phyloP scores from a whole-genome alignment of 1,140 invertebrate species.

The Leptopilina boulardi region DNA sequence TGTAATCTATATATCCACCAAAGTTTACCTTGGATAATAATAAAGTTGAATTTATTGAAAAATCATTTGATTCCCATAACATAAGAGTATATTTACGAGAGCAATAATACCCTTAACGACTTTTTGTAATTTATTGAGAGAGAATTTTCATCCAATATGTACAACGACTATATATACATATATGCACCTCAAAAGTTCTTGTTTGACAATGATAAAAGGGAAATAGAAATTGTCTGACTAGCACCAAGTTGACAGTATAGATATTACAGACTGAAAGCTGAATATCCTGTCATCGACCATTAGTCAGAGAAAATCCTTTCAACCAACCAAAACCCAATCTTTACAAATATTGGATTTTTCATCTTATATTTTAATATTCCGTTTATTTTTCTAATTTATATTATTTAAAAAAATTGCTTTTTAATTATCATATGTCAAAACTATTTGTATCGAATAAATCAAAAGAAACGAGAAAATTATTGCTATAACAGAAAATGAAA shows the following conservation, averaged over 20 bases:
- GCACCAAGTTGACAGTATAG: neutral
- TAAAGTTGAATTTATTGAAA: slow-evolving; percentile 25
- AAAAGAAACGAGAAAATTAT: neutral
- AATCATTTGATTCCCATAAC: slow-evolving; percentile 8
- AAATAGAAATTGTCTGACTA: slow-evolving; percentile 21
- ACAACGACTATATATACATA: neutral
- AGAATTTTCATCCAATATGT: neutral
- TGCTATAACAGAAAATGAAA: neutral
- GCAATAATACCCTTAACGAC: slow-evolving; percentile 10
- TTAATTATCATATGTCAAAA: no score
- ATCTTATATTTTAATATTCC: neutral
- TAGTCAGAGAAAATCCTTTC: slow-evolving; percentile 15
- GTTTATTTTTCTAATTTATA: neutral
- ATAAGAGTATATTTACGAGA: slow-evolving; percentile 13
- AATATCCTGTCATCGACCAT: slow-evolving; percentile 28
- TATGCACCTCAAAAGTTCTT: neutral
- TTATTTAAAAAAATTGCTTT: no score
- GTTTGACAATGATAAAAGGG: slow-evolving; percentile 23
- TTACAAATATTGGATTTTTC: neutral
- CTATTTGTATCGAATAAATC: no score
- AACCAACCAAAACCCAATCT: neutral
- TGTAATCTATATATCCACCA: neutral
- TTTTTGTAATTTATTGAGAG: slow-evolving; percentile 2
- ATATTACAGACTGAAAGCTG: slow-evolving; percentile 13
- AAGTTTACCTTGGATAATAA: neutral